phyloP scores from a whole-genome alignment of 2,888 invertebrate species.

The Sarcophaga caerulescens region DNA sequence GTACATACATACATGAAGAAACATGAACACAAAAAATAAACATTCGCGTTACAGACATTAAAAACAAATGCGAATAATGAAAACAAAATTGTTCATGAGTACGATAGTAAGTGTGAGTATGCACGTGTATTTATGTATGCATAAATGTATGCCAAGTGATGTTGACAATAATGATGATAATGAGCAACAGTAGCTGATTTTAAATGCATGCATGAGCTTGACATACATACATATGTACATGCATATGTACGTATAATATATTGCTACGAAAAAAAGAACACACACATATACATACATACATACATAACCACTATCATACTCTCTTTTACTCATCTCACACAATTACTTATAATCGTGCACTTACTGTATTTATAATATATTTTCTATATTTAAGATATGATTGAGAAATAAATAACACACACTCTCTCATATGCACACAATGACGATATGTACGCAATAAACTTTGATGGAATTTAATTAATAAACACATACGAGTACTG shows the following conservation, averaged over 20 bases:
- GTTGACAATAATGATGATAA: slow-evolving; percentile 57
- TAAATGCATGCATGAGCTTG: slow-evolving; percentile 56
- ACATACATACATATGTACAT: slow-evolving; percentile 19
- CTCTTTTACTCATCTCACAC: slow-evolving; percentile 1
- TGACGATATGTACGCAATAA: too few relatives aligned
- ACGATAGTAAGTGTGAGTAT: background rate
- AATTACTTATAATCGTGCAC: slow-evolving; percentile 8
- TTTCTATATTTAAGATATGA: background rate
- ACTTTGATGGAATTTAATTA: too few relatives aligned
- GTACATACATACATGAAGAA: background rate
- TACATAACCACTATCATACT: background rate
- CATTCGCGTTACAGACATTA: slow-evolving; percentile 46
- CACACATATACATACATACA: background rate
- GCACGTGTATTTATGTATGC: background rate
- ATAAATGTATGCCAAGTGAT: slow-evolving; percentile 48
- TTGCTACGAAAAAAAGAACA: background rate
- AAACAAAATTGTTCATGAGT: slow-evolving; percentile 40
- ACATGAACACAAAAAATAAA: slow-evolving; percentile 34
- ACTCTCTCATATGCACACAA: too few relatives aligned
- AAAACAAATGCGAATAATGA: slow-evolving; percentile 50
- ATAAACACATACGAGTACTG: background rate
- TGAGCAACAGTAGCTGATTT: slow-evolving; percentile 58
- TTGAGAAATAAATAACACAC: slow-evolving; percentile 1
- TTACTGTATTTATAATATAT: background rate
- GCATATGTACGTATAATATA: too few relatives aligned